Evolutionary conservation across 2,113 vertebrate species (phyloP).

Genomic region (Corythornis cristatus): DNA sequence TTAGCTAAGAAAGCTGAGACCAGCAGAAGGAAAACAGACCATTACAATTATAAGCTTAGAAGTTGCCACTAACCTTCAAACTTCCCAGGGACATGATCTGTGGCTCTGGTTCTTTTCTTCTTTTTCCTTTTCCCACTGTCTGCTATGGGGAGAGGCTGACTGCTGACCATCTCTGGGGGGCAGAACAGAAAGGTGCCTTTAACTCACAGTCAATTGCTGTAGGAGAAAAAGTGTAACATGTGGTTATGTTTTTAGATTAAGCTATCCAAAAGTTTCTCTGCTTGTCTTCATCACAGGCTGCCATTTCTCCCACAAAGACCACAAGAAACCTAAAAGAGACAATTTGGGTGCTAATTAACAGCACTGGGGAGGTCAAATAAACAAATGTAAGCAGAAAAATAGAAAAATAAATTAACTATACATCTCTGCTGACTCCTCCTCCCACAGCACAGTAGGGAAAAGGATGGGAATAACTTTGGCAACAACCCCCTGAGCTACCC

Average conservation of each 20-base stretch:
- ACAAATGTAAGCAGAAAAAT: not conserved
- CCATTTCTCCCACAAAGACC: not conserved
- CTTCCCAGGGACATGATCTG: conserved; percentile 84
- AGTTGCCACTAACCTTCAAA: conserved; percentile 85
- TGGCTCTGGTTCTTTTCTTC: conserved; percentile 88
- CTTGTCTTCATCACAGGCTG: not conserved
- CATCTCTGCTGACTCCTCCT: not conserved
- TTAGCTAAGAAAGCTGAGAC: not conserved
- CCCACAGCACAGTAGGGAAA: not conserved
- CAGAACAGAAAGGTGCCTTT: conserved; percentile 44
- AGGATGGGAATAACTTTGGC: not conserved
- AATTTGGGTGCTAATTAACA: not conserved
- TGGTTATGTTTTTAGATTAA: not conserved
- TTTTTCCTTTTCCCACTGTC: conserved; percentile 86
- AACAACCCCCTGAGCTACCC: not conserved
- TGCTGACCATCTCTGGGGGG: conserved; percentile 84
- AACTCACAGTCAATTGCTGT: not conserved
- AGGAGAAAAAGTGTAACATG: not conserved
- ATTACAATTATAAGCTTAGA: not conserved
- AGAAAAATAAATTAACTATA: not conserved
- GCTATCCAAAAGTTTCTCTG: not conserved
- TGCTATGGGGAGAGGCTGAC: conserved; percentile 85
- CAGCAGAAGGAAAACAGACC: not conserved
- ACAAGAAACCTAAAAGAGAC: not conserved
- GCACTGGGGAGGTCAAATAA: not conserved